phyloP scores from a whole-genome alignment of 2,888 invertebrate genomes.

The Thymelicus lineola region DNA sequence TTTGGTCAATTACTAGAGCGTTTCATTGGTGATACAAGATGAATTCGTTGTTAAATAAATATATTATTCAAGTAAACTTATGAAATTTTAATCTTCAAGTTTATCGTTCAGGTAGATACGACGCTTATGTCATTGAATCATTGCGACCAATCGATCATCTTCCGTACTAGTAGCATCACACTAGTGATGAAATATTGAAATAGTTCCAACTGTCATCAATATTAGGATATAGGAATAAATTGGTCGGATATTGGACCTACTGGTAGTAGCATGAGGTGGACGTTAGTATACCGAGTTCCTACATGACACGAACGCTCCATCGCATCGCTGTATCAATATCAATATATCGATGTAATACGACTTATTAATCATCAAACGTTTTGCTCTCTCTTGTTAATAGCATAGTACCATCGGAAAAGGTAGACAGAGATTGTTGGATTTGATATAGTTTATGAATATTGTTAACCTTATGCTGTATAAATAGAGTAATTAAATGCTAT shows the following conservation, averaged over 20 bases:
- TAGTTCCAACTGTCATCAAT: conserved; percentile 10
- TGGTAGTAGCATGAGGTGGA: conserved; percentile 17
- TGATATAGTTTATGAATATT: conserved; percentile 85
- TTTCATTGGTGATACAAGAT: conserved; percentile 73
- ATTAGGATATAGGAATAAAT: neutral
- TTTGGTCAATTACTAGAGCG: conserved; percentile 84
- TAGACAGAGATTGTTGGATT: conserved; percentile 85
- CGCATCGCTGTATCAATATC: conserved; percentile 61
- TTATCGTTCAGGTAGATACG: conserved; percentile 44
- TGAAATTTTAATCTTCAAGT: conserved; percentile 66
- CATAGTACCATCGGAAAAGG: conserved; percentile 80
- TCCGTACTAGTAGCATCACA: neutral
- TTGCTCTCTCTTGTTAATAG: conserved; percentile 82
- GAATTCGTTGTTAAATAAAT: conserved; percentile 67
- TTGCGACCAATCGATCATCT: conserved; percentile 37
- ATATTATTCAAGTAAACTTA: conserved; percentile 56
- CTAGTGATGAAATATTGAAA: conserved; percentile 10
- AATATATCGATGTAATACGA: conserved; percentile 54
- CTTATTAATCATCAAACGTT: conserved; percentile 70
- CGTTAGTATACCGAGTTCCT: conserved; percentile 64
- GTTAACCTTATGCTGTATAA: conserved; percentile 85
- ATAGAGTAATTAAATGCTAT: conserved; percentile 85
- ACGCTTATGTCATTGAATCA: conserved; percentile 44
- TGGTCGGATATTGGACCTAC: conserved; percentile 5
- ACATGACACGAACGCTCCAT: conserved; percentile 60